These are phyloP conservation scores for Bembecia ichneumoniformis DNA, from an alignment of 2,888 invertebrate species.

Conservation along the genomic window DNA sequence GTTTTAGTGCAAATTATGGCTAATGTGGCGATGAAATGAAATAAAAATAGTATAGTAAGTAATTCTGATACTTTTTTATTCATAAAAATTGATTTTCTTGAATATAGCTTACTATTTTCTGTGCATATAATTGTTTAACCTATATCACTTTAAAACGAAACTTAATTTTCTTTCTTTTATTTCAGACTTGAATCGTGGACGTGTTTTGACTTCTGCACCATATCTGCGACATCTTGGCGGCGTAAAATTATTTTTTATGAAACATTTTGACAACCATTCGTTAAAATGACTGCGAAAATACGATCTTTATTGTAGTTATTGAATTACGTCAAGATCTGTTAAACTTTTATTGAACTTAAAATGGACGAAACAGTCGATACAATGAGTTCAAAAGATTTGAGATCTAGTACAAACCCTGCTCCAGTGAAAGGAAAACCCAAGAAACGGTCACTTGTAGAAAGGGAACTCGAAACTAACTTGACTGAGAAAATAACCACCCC, in stretches of 20 bases:
- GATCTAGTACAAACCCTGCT: slow-evolving; percentile 20
- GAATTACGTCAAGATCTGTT: slow-evolving; percentile 27
- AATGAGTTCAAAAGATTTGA: slow-evolving; percentile 37
- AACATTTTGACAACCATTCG: slow-evolving; percentile 15
- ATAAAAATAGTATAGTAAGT: slow-evolving; percentile 27
- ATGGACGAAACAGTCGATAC: slow-evolving; percentile 59
- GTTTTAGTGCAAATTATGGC: slow-evolving; percentile 34
- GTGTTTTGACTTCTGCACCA: slow-evolving; percentile 22
- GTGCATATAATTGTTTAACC: slow-evolving; percentile 48
- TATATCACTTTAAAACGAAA: slow-evolving; percentile 44
- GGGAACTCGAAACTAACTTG: slow-evolving; percentile 57
- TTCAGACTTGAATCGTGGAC: slow-evolving; percentile 37
- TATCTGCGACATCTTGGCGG: slow-evolving; percentile 20
- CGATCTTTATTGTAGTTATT: slow-evolving; percentile 16
- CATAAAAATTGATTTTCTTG: slow-evolving; percentile 21
- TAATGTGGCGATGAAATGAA: slow-evolving; percentile 25
- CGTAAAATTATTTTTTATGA: slow-evolving; percentile 24
- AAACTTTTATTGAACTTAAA: slow-evolving; percentile 14
- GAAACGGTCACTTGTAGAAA: slow-evolving; percentile 54
- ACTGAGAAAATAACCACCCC: slow-evolving; percentile 54
- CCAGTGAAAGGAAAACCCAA: slow-evolving; percentile 41
- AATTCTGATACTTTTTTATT: slow-evolving; percentile 29
- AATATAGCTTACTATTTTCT: slow-evolving; percentile 20
- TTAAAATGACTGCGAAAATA: slow-evolving; percentile 21
- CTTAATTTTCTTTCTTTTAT: slow-evolving; percentile 68